Evolutionary conservation across 2,888 invertebrate species (phyloP).

Genomic region (Pachliopta kotzebuea): DNA sequence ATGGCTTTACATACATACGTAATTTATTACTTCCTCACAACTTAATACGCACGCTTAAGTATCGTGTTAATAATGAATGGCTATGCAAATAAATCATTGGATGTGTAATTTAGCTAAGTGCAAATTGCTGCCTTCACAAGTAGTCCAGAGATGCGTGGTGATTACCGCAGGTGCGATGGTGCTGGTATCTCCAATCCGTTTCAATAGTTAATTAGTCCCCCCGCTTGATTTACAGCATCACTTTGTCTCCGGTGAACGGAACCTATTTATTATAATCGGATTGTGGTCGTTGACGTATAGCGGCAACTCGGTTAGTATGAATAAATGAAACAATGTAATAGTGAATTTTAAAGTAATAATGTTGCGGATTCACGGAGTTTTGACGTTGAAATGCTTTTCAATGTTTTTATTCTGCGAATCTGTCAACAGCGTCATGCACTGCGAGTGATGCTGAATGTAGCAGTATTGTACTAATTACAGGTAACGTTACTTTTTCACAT

Average conservation of each 20-base stretch:
- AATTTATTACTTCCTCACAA: conserved; percentile 27
- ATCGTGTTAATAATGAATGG: conserved; percentile 22
- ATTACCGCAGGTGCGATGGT: conserved; percentile 57
- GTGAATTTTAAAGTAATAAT: conserved; percentile 35
- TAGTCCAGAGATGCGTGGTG: conserved; percentile 31
- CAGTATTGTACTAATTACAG: conserved; percentile 1
- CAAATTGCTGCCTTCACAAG: conserved; percentile 21
- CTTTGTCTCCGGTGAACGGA: conserved; percentile 53
- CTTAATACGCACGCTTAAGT: conserved; percentile 19
- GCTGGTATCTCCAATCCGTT: conserved; percentile 44
- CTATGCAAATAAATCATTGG: conserved; percentile 26
- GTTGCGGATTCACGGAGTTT: conserved; percentile 41
- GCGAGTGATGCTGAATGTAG: conserved; percentile 49
- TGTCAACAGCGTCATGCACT: conserved; percentile 62
- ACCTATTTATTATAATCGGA: conserved; percentile 47
- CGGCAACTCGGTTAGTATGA: conserved; percentile 33
- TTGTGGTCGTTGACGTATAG: conserved; percentile 43
- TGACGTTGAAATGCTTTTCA: conserved; percentile 35
- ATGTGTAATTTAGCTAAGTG: conserved; percentile 28
- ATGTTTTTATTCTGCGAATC: conserved; percentile 54
- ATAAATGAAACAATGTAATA: conserved; percentile 26
- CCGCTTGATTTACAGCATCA: conserved; percentile 63
- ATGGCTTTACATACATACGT: conserved; percentile 4
- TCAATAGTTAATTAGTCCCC: conserved; percentile 62
- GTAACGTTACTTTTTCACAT: background rate